Evolutionary conservation across 2,888 invertebrate genomes (phyloP).

Genomic region (Vesta saturnalis): DNA sequence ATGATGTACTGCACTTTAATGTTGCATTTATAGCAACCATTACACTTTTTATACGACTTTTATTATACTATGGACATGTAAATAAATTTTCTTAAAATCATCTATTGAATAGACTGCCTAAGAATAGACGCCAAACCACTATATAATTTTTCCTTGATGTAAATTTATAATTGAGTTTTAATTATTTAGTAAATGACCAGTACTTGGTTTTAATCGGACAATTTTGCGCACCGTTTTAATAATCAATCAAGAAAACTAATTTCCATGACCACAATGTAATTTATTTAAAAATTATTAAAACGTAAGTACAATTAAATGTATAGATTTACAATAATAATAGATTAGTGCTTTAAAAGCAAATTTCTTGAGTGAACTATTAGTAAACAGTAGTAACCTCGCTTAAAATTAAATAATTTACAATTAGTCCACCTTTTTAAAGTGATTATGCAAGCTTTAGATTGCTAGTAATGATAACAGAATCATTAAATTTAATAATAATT

Average conservation of each 20-base stretch:
- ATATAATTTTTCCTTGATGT: not conserved
- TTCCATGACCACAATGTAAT: not conserved
- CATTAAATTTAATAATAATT: no score
- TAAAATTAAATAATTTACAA: not conserved
- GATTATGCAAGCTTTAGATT: not conserved
- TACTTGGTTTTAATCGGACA: no score
- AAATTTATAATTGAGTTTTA: not conserved
- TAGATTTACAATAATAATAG: conserved; percentile 3
- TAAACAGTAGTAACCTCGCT: conserved; percentile 10
- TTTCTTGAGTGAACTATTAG: conserved; percentile 1
- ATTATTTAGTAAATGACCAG: no score
- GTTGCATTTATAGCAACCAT: no score
- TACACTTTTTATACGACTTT: no score
- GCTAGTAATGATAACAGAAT: no score
- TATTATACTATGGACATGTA: no score
- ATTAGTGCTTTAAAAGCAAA: conserved; percentile 10
- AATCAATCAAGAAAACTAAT: not conserved
- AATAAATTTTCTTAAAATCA: not conserved
- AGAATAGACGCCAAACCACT: not conserved
- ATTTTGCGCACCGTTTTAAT: no score
- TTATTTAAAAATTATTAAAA: no score
- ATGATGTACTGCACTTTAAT: no score
- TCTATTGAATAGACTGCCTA: not conserved
- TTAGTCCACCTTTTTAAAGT: not conserved
- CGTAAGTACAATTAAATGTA: no score